A percentile compares a stretch with the other conserved stretches of the same genome.
These are phyloP conservation scores for Sylvicola cinctus DNA, from an alignment of 2,888 invertebrate genomes.

Conservation along the genomic window DNA sequence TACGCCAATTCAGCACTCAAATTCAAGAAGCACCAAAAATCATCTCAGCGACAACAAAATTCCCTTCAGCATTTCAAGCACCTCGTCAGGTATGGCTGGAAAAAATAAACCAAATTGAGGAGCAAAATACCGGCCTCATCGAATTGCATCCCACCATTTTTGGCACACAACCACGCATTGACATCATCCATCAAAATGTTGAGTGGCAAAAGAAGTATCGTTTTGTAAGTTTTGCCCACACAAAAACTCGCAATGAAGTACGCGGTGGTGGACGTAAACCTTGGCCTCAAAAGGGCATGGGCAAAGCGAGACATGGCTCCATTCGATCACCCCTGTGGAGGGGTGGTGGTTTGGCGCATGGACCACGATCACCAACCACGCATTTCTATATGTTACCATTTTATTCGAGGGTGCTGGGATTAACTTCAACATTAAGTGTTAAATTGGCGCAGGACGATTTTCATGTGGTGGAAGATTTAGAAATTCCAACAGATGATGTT, in stretches of 20 bases:
- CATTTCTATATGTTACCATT: conserved; percentile 89
- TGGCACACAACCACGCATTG: conserved; percentile 62
- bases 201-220: conserved; percentile 69
- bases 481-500: conserved; percentile 65
- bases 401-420: conserved; percentile 50
- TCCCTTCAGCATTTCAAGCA: conserved; percentile 31
- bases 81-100: conserved; percentile 74
- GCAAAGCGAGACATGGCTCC: conserved; percentile 80
- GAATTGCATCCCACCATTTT: conserved; percentile 81
- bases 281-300: conserved; percentile 91
- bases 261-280: conserved; percentile 82
- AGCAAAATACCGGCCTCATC: conserved; percentile 62
- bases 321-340: conserved; percentile 73
- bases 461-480: conserved; percentile 69
- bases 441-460: conserved; percentile 93
- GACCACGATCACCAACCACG: conserved; percentile 76
- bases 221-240: conserved; percentile 59
- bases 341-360: conserved; percentile 70
- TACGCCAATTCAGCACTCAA: too few relatives aligned
- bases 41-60: background rate
- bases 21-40: too few relatives aligned
- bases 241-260: conserved; percentile 66
- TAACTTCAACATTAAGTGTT: conserved; percentile 64
- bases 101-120: conserved; percentile 53
- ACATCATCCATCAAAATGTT: conserved; percentile 69